phyloP scores from a whole-genome alignment of 2,888 invertebrate genomes.

The Lasioglossum calceatum region DNA sequence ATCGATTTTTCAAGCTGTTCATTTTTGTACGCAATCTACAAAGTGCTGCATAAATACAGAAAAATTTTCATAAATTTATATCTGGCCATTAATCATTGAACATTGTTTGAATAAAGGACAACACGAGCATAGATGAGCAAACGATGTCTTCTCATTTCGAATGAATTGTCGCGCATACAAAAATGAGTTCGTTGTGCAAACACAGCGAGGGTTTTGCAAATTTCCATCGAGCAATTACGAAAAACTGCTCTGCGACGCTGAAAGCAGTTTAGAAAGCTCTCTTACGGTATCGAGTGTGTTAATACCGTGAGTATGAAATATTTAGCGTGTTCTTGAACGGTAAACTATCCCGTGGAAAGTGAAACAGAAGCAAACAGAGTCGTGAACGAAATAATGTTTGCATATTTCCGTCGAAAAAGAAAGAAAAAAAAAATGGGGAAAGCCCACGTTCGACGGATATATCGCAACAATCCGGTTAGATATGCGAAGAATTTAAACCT shows the following conservation, averaged over 20 bases:
- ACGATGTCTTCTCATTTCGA: background rate
- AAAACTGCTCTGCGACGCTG: background rate
- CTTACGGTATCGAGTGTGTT: background rate
- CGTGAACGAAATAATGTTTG: background rate
- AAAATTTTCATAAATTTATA: background rate
- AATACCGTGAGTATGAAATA: background rate
- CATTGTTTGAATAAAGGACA: background rate
- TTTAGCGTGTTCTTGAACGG: background rate
- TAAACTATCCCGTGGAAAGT: background rate
- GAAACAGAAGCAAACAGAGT: conserved; percentile 4
- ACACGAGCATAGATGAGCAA: background rate
- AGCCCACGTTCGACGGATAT: background rate
- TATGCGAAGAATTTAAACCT: background rate
- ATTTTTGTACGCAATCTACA: background rate
- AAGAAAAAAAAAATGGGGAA: background rate
- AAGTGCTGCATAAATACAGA: background rate
- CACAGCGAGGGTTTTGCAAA: background rate
- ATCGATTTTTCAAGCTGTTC: background rate
- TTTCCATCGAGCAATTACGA: background rate
- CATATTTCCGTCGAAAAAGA: background rate
- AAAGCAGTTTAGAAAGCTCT: background rate
- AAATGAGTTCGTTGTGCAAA: background rate
- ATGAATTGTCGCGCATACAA: background rate
- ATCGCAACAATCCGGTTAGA: conserved; percentile 1
- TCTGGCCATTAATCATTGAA: background rate